Percentiles rank a stretch among this genome's conserved stretches.
phyloP scores from a whole-genome alignment of 2,888 invertebrate species.

The Pimpla rufipes region DNA sequence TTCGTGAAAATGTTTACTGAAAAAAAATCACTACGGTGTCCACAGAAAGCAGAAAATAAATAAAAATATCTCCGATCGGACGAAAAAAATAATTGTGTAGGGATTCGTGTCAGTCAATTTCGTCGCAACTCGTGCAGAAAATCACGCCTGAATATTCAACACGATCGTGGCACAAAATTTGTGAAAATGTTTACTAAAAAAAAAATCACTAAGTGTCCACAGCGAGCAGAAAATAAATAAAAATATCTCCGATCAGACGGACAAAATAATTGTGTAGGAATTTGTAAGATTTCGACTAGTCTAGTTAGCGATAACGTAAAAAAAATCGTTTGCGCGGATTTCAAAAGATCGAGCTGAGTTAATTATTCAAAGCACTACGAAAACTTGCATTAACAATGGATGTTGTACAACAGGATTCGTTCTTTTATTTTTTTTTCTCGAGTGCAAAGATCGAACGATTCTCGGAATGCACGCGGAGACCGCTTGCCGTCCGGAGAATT shows the following conservation, averaged over 20 bases:
- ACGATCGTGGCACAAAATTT: conserved; percentile 2
- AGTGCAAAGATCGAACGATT: neutral
- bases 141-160: conserved; percentile 10
- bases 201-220: neutral
- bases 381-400: too few species aligned
- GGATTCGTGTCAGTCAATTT: neutral
- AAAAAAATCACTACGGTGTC: neutral
- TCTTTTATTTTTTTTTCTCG: too few species aligned
- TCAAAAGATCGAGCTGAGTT: too few species aligned
- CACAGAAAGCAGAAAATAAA: neutral
- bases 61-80: neutral
- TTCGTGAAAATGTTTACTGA: neutral
- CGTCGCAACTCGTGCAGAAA: too few species aligned
- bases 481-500: conserved; percentile 14
- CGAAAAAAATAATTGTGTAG: neutral
- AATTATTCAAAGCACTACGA: too few species aligned
- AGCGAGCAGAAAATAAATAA: neutral
- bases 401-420: too few species aligned
- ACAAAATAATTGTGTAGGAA: neutral
- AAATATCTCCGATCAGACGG: neutral
- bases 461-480: neutral
- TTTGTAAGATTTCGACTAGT: too few species aligned
- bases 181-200: neutral
- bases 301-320: too few species aligned
- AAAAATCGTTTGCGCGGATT: too few species aligned